Conservation (phyloP, 2,113 vertebrate genomes). For the Poeciliopsis prolifica region DNA sequence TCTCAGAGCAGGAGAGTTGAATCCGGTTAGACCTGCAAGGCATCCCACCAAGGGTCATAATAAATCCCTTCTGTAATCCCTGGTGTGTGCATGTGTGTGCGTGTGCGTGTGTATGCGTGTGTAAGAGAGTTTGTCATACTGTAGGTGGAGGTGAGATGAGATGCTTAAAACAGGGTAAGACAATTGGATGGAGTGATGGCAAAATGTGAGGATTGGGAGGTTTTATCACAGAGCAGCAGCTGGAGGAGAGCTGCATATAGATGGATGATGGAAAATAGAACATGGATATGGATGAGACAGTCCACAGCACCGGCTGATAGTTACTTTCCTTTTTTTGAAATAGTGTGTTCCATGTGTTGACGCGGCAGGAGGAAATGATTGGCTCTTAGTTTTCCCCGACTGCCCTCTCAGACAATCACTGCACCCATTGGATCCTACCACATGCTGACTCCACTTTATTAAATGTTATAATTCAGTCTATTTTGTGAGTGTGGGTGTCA, state of each 20-base stretch:
- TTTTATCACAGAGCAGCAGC: slow-evolving; percentile 54
- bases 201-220: slow-evolving; percentile 50
- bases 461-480: slow-evolving; percentile 46
- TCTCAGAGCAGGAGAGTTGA: too few relatives aligned
- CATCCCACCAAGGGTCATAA: slow-evolving; percentile 73
- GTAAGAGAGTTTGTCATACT: slow-evolving; percentile 16
- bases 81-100: slow-evolving; percentile 18
- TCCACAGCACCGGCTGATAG: slow-evolving; percentile 73
- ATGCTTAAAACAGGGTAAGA: slow-evolving; percentile 61
- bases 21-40: slow-evolving; percentile 20
- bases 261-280: slow-evolving; percentile 74
- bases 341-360: slow-evolving; percentile 67
- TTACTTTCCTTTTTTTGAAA: slow-evolving; percentile 58
- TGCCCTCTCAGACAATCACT: slow-evolving; percentile 64
- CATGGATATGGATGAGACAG: slow-evolving; percentile 68
- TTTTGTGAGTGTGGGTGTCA: slow-evolving; percentile 22
- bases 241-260: slow-evolving; percentile 59
- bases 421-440: slow-evolving; percentile 48
- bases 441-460: slow-evolving; percentile 58
- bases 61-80: slow-evolving; percentile 68
- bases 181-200: slow-evolving; percentile 48
- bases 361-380: slow-evolving; percentile 75
- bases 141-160: slow-evolving; percentile 56
- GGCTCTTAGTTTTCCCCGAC: slow-evolving; percentile 38
- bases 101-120: slow-evolving; percentile 4